Evolutionary conservation across 2,797 vertebrate species (phyloP).

Genomic region (Carduelis carduelis): DNA sequence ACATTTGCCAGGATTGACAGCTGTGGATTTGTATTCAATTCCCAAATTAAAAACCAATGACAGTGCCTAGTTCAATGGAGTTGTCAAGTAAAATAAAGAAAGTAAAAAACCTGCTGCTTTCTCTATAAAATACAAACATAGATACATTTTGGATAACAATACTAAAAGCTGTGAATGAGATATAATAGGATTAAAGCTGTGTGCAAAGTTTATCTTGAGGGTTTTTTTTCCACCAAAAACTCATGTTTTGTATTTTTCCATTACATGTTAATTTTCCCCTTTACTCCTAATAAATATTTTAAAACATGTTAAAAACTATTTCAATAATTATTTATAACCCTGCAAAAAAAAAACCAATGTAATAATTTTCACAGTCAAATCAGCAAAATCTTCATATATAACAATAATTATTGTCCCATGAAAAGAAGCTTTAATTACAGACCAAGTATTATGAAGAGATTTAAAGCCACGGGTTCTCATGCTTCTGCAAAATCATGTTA

Average conservation of each 20-base stretch:
- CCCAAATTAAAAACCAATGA: slow-evolving; percentile 63
- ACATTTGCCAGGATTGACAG: slow-evolving; percentile 77
- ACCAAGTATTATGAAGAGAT: not conserved
- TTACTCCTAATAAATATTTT: not conserved
- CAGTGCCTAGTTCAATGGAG: slow-evolving; percentile 52
- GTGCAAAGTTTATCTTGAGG: not conserved
- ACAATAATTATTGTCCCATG: not conserved
- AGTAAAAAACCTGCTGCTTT: slow-evolving; percentile 11
- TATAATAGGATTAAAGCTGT: slow-evolving; percentile 28
- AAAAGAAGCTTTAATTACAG: not conserved
- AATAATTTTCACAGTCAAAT: not conserved
- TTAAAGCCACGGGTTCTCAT: not conserved
- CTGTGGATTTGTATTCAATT: slow-evolving; percentile 74
- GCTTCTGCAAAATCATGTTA: not conserved
- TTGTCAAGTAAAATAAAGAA: slow-evolving; percentile 35
- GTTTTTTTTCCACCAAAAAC: not conserved
- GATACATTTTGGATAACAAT: slow-evolving; percentile 12
- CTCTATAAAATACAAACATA: slow-evolving; percentile 43
- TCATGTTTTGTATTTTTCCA: slow-evolving; percentile 9
- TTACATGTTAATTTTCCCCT: not conserved
- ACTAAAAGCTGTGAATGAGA: slow-evolving; percentile 13
- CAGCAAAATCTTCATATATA: not conserved
- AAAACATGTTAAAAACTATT: not conserved
- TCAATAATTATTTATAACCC: not conserved
- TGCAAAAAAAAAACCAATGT: not conserved